These are phyloP conservation scores for Hirtodrosophila alboralis DNA, from an alignment of 2,888 invertebrate species.

Conservation along the genomic window DNA sequence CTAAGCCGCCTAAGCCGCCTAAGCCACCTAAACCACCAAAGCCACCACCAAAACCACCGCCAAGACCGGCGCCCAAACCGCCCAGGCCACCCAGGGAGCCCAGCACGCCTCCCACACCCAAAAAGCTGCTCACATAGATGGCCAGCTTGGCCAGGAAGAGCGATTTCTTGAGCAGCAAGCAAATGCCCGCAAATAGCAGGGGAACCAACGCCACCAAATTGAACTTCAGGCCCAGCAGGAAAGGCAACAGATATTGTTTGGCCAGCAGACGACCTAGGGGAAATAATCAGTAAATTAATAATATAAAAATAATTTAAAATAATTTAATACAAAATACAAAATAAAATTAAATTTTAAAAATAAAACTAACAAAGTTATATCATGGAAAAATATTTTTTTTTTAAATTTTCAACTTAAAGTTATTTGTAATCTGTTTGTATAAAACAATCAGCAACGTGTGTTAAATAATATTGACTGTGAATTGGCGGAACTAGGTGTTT, in stretches of 20 bases:
- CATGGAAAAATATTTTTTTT: too few relatives aligned
- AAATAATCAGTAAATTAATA: too few relatives aligned
- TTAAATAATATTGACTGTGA: too few relatives aligned
- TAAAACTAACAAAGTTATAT: too few relatives aligned
- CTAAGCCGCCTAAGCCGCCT: conserved; percentile 22
- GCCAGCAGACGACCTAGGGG: conserved; percentile 88
- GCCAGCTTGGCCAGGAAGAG: conserved; percentile 90
- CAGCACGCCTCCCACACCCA: conserved; percentile 86
- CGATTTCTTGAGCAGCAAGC: conserved; percentile 91
- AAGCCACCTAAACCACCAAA: too few relatives aligned
- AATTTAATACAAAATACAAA: too few relatives aligned
- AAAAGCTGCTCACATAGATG: conserved; percentile 88
- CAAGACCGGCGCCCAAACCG: conserved; percentile 67
- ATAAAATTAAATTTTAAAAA: too few relatives aligned
- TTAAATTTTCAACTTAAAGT: too few relatives aligned
- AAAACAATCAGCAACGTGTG: too few relatives aligned
- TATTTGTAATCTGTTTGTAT: too few relatives aligned
- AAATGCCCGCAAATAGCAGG: conserved; percentile 88
- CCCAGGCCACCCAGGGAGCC: conserved; percentile 73
- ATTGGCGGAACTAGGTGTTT: too few relatives aligned
- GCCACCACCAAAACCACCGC: conserved; percentile 50
- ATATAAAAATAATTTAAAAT: too few relatives aligned
- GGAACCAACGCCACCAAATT: conserved; percentile 90
- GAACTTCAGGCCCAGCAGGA: conserved; percentile 92
- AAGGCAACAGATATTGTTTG: conserved; percentile 90